A percentile compares a stretch with the other conserved stretches of the same genome.
Conservation (phyloP, 2,113 vertebrate genomes). For the Enhydra lutris region DNA sequence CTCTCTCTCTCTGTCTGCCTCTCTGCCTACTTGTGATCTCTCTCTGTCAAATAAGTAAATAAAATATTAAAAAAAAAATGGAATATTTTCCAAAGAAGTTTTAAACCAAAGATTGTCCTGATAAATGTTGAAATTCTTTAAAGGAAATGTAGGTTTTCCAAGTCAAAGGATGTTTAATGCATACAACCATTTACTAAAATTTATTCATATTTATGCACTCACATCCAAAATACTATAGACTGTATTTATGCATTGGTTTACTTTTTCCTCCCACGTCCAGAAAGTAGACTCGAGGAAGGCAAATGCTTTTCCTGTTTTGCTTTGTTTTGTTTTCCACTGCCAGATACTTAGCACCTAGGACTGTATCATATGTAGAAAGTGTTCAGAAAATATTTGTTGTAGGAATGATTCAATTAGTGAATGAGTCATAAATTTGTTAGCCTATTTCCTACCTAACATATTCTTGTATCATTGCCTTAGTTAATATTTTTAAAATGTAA, state of each 20-base stretch:
- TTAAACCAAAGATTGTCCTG: background rate
- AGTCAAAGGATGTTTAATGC: background rate
- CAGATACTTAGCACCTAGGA: background rate
- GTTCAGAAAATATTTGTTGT: background rate
- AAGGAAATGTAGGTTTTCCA: background rate
- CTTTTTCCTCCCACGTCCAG: background rate
- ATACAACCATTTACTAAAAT: background rate
- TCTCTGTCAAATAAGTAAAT: no score
- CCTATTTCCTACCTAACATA: background rate
- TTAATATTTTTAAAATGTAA: conserved; percentile 3
- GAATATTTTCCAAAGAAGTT: background rate
- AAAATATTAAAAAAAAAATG: no score
- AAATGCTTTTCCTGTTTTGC: background rate
- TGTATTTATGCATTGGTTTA: background rate
- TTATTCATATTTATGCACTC: background rate
- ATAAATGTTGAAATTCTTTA: background rate
- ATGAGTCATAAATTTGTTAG: background rate
- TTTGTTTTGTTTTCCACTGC: background rate
- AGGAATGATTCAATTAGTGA: background rate
- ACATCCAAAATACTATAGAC: background rate
- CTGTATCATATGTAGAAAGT: background rate
- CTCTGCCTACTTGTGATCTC: no score
- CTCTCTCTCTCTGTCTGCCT: no score
- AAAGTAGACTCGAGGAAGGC: background rate
- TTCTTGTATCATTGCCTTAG: background rate